Conservation (phyloP, 2,797 vertebrate species). For the Myotis planiceps region DNA sequence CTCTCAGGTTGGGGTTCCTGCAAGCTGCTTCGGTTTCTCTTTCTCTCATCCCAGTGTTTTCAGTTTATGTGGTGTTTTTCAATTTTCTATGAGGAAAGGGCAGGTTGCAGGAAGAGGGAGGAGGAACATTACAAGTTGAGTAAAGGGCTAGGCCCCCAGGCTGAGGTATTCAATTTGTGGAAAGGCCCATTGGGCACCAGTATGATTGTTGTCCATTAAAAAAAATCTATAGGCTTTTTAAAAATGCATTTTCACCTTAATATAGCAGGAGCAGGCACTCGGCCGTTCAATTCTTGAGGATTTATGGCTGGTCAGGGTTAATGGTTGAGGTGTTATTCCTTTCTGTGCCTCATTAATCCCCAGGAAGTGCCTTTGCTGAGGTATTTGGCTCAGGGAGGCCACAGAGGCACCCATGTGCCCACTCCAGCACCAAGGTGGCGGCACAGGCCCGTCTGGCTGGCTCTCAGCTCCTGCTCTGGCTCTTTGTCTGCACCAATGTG, state of each 20-base stretch:
- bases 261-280: slow-evolving; percentile 28
- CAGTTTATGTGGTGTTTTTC: not conserved
- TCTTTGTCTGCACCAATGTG: not conserved
- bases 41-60: not conserved
- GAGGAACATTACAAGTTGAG: not conserved
- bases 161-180: not conserved
- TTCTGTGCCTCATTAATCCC: slow-evolving; percentile 67
- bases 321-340: slow-evolving; percentile 63
- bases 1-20: not conserved
- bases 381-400: not conserved
- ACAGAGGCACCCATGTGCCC: not conserved
- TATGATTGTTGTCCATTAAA: slow-evolving; percentile 21
- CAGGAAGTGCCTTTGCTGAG: slow-evolving; percentile 49
- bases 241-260: slow-evolving; percentile 60
- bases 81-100: not conserved
- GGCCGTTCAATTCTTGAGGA: slow-evolving; percentile 31
- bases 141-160: not conserved
- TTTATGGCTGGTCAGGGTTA: slow-evolving; percentile 61
- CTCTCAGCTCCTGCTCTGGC: accelerated
- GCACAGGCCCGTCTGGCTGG: accelerated
- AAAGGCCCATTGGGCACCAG: not conserved
- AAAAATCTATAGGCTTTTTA: slow-evolving; percentile 66
- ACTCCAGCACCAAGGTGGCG: not conserved
- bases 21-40: not conserved
- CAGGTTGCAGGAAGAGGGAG: not conserved